A percentile compares a stretch with the other conserved stretches of the same genome.
phyloP scores from a whole-genome alignment of 1,140 invertebrate species.

The roundworm (Caenorhabditis elegans) region DNA sequence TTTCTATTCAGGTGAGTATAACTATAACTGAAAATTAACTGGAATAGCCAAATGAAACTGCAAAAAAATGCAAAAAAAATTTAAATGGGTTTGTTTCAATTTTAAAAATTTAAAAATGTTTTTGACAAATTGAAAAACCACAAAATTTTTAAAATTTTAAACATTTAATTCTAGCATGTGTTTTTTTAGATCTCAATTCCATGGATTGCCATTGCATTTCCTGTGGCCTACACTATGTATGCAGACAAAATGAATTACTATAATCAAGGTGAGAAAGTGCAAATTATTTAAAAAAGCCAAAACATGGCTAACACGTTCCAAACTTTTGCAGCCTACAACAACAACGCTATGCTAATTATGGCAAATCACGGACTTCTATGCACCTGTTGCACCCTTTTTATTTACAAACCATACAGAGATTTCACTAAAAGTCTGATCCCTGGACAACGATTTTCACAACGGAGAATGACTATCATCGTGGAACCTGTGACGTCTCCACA shows the following conservation, averaged over 20 bases:
- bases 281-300: no score
- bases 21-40: no score
- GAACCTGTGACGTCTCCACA: background rate
- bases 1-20: background rate
- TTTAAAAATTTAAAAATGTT: no score
- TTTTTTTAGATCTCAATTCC: background rate
- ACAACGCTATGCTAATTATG: background rate
- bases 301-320: background rate
- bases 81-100: no score
- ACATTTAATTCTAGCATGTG: background rate
- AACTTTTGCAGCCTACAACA: background rate
- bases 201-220: background rate
- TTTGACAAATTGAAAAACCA: no score
- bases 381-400: background rate
- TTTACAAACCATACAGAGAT: background rate
- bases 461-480: background rate
- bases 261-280: slow-evolving; percentile 15
- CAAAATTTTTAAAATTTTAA: no score
- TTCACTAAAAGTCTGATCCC: background rate
- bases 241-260: background rate
- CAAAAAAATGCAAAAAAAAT: no score
- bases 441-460: no score
- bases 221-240: background rate
- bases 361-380: background rate
- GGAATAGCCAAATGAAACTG: background rate